phyloP scores from a whole-genome alignment of 2,113 vertebrate genomes.

The Suncus etruscus region DNA sequence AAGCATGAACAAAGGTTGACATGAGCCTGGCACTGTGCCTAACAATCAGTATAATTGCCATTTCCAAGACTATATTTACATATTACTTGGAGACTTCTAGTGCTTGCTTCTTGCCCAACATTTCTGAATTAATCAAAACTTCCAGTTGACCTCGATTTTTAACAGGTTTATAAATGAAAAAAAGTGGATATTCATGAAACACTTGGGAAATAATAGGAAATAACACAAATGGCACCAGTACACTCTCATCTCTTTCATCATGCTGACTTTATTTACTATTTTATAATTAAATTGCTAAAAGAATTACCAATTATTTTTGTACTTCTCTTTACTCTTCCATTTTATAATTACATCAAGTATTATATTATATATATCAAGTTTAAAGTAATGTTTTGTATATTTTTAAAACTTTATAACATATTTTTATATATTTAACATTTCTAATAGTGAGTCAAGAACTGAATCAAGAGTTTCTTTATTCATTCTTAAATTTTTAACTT shows the following conservation, averaged over 20 bases:
- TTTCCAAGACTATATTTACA: conserved; percentile 6
- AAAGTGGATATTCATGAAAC: background rate
- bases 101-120: background rate
- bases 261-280: background rate
- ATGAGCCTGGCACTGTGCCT: background rate
- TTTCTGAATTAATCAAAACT: conserved; percentile 1
- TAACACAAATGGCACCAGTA: background rate
- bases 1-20: background rate
- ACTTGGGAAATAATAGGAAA: background rate
- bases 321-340: background rate
- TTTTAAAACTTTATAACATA: background rate
- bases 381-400: background rate
- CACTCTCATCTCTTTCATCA: background rate
- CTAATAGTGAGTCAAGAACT: background rate
- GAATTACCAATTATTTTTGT: background rate
- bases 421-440: conserved; percentile 36
- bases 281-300: background rate
- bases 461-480: background rate
- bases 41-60: background rate
- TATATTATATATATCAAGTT: too few species aligned
- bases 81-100: background rate
- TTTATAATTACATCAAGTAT: background rate
- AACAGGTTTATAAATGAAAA: conserved; percentile 25
- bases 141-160: conserved; percentile 1
- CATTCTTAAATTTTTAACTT: conserved; percentile 8